Evolutionary conservation across 64 coral and sea anemone genomes (phyloP), one percentile per base, ranked within the genome.

Genomic region (Montipora capricornis): DNA sequence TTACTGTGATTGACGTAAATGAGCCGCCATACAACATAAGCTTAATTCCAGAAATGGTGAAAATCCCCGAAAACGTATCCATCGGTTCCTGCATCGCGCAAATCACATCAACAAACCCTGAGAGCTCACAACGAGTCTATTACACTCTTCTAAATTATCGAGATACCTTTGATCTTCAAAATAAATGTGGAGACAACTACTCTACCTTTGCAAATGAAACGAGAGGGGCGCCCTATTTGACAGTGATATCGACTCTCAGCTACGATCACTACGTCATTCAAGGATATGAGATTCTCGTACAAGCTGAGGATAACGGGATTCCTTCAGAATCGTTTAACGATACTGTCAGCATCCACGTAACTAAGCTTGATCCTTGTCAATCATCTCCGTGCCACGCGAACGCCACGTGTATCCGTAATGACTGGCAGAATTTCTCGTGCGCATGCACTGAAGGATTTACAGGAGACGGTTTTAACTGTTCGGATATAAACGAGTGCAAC

Each of bases 51-150:
- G 82, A 49, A 10, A 84, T 90, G 15, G 53, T 90, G 1, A 80
- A 91, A 45, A 83, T 96, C 22, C 68, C 74, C 37, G 95, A 96
- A 60, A 92, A 93, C 52, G 88, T 96, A 7, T 86, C 95, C 8
- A 37, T 86, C 17, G 91, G 92, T 26, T 75, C 84, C 15, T 96
- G 91, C 58, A 44, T 96, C 4, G 95, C 90, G 46, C 80, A 96
- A 66, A 57, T 96, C 4, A 90, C 68, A 2, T 90, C 73, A 48
- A 64, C 12, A 14, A 92, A 96, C 74, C 95, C 95, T 14, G 95
- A 96, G 15, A 37, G 58, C 73, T 69, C 60, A 16, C 95, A 96
- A 80, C 87, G 10, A 81, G 67, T 94, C 1, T 37, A 64, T 7
- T 92, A 93, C 68, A 90, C 81, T 12, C 59, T 96, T 5, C 71